phyloP scores from a whole-genome alignment of 1,140 invertebrate genomes.

The Euwallacea fornicatus region DNA sequence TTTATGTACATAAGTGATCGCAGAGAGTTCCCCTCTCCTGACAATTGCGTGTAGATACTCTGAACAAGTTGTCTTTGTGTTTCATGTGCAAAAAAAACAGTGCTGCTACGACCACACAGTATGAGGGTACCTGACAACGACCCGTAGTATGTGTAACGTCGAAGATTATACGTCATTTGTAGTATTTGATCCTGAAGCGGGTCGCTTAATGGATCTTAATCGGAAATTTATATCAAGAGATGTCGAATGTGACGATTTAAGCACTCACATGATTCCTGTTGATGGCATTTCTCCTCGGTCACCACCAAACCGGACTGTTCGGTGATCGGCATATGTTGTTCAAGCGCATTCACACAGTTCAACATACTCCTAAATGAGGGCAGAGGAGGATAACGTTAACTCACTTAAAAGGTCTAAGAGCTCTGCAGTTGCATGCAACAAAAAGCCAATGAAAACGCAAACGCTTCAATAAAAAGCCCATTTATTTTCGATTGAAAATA shows the following conservation, averaged over 20 bases:
- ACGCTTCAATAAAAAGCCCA: too few species aligned
- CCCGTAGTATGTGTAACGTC: conserved; percentile 47
- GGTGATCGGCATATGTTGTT: conserved; percentile 72
- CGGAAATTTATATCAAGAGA: conserved; percentile 2
- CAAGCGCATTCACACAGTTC: conserved; percentile 81
- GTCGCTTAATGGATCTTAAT: conserved; percentile 2
- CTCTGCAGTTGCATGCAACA: too few species aligned
- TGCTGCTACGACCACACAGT: too few species aligned
- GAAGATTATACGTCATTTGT: conserved; percentile 38
- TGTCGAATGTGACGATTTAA: conserved; percentile 6
- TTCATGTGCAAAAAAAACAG: too few species aligned
- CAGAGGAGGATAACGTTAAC: too few species aligned
- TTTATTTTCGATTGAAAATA: too few species aligned
- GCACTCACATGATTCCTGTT: conserved; percentile 79
- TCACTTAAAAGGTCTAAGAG: too few species aligned
- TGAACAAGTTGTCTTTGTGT: too few species aligned
- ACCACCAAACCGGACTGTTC: conserved; percentile 75
- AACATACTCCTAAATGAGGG: conserved; percentile 70
- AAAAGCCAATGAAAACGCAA: too few species aligned
- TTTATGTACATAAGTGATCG: too few species aligned
- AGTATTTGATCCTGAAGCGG: conserved; percentile 17
- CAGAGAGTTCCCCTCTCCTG: too few species aligned
- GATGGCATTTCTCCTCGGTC: conserved; percentile 75
- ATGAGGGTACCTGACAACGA: conserved; percentile 46
- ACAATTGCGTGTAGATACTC: too few species aligned